These are phyloP conservation scores for Plusia festucae DNA, from an alignment of 2,888 invertebrate genomes.

Conservation along the genomic window DNA sequence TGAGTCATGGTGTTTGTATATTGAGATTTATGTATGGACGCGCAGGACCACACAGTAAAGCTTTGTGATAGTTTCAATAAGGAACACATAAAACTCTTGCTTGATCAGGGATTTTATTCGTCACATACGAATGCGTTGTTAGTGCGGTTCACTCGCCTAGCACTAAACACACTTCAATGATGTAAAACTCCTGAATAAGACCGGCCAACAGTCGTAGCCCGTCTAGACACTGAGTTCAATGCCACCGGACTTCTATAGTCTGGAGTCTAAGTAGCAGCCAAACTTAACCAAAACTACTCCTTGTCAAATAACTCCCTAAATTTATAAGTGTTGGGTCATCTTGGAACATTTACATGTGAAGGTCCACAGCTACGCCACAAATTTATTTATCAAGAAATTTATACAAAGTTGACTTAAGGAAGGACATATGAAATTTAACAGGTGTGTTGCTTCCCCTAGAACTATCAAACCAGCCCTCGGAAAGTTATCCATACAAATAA, in stretches of 20 bases:
- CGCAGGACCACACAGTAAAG: neutral
- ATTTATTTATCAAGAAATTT: neutral
- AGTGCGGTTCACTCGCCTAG: neutral
- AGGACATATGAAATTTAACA: neutral
- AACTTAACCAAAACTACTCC: neutral
- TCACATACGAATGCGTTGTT: neutral
- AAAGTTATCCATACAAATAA: neutral
- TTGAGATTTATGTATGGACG: constrained; percentile 4
- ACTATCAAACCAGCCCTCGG: neutral
- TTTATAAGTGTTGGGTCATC: neutral
- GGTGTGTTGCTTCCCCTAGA: neutral
- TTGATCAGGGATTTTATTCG: neutral
- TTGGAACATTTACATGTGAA: neutral
- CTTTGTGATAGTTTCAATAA: neutral
- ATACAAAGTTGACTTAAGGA: neutral
- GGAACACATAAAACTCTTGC: neutral
- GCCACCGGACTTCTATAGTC: neutral
- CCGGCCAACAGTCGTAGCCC: neutral
- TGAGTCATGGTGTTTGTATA: constrained; percentile 6
- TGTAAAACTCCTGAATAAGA: constrained; percentile 4
- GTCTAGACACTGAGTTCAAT: constrained; percentile 7
- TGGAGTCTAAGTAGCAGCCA: neutral
- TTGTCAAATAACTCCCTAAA: neutral
- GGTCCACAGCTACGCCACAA: neutral
- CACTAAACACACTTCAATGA: neutral